Percentiles rank a stretch among this genome's conserved stretches.
Conservation (phyloP, 2,797 vertebrate species). For the Lemur catta region DNA sequence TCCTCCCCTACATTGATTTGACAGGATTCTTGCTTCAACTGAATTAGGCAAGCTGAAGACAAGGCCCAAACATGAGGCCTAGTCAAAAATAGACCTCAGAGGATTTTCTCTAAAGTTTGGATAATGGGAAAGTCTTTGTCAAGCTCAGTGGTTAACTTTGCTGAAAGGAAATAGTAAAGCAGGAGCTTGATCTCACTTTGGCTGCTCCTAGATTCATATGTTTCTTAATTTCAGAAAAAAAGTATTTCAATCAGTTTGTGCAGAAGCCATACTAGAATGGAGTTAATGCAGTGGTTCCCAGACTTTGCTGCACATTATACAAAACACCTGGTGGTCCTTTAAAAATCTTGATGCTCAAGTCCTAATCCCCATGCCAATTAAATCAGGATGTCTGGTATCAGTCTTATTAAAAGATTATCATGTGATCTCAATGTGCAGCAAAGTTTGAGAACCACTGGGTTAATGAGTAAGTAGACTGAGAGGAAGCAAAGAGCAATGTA, state of each 20-base stretch:
- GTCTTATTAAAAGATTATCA: not conserved
- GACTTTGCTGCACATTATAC: not conserved
- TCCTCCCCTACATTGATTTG: not conserved
- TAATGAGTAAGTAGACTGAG: conserved; percentile 5
- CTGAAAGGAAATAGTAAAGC: conserved; percentile 8
- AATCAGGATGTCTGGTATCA: not conserved
- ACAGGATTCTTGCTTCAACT: conserved; percentile 9
- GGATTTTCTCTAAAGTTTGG: not conserved
- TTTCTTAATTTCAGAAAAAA: not conserved
- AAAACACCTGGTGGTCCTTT: not conserved
- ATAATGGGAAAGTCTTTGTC: not conserved
- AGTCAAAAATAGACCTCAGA: not conserved
- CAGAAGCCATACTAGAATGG: not conserved
- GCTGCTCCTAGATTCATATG: not conserved
- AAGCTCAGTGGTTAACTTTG: not conserved
- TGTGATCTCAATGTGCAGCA: not conserved
- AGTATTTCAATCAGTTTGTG: not conserved
- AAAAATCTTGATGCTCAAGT: not conserved
- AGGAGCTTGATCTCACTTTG: not conserved
- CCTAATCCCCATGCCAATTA: not conserved
- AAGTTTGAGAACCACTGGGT: not conserved
- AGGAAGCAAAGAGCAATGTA: not conserved
- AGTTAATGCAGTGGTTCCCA: not conserved
- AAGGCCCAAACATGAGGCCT: not conserved
- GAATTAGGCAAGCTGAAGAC: not conserved